Conservation (phyloP, 2,888 invertebrate species). For the Galerucella pusilla region DNA sequence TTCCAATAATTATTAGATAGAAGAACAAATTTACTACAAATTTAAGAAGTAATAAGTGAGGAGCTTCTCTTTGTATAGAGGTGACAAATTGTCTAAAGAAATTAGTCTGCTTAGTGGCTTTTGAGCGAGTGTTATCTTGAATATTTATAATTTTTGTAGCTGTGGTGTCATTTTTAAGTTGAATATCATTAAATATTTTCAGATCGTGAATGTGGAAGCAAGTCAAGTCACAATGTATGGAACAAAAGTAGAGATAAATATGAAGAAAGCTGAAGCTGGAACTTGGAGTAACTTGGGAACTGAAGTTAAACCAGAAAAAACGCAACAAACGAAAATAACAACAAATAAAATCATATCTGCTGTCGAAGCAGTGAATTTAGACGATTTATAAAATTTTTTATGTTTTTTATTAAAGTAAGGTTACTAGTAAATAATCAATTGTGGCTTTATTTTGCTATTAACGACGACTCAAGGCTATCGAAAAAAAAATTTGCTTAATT, state of each 20-base stretch:
- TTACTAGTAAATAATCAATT: neutral
- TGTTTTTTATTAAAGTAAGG: neutral
- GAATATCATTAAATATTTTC: constrained; percentile 40
- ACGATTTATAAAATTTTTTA: constrained; percentile 68
- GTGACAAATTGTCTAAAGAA: no score
- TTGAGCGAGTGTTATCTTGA: no score
- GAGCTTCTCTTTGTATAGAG: no score
- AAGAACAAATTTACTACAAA: no score
- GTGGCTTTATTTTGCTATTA: neutral
- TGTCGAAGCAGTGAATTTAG: constrained; percentile 79
- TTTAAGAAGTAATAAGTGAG: no score
- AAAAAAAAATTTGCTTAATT: neutral
- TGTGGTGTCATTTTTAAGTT: neutral
- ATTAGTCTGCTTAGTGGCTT: no score
- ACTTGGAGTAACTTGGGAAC: constrained; percentile 84
- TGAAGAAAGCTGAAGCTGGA: constrained; percentile 87
- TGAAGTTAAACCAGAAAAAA: constrained; percentile 59
- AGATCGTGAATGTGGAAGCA: constrained; percentile 81
- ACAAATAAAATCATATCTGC: constrained; percentile 65
- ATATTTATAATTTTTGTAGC: neutral
- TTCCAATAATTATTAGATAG: no score
- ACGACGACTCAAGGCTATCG: neutral
- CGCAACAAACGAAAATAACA: constrained; percentile 48
- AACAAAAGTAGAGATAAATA: constrained; percentile 92
- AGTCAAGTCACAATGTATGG: constrained; percentile 83